Evolutionary conservation across 2,797 vertebrate species (phyloP).

Genomic region (Neosilurus mollespiculum): DNA sequence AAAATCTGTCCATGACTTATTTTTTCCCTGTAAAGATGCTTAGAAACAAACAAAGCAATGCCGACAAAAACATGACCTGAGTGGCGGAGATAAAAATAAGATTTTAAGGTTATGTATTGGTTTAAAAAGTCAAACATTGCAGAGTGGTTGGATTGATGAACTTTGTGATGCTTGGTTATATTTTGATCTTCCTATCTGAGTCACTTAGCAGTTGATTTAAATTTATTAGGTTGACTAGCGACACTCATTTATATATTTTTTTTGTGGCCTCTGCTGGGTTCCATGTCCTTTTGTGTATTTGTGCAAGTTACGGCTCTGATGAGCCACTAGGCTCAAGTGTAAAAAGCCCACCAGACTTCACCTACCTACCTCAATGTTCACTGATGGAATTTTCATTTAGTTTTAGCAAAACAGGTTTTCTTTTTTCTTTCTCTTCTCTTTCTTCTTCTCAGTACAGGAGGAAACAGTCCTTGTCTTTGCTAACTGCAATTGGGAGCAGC

Average conservation of each 20-base stretch:
- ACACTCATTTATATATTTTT: not conserved
- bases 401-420: not conserved
- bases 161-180: not conserved
- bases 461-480: not conserved
- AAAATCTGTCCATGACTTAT: too few relatives aligned
- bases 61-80: too few relatives aligned
- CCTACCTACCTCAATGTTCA: not conserved
- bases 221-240: not conserved
- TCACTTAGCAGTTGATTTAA: not conserved
- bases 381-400: not conserved
- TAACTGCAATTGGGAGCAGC: not conserved
- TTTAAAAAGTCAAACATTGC: not conserved
- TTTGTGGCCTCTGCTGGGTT: not conserved
- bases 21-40: too few relatives aligned
- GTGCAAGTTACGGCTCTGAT: too few relatives aligned
- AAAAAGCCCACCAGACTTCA: not conserved
- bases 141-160: not conserved
- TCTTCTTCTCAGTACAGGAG: not conserved
- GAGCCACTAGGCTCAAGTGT: too few relatives aligned
- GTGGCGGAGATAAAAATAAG: too few relatives aligned
- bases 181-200: not conserved
- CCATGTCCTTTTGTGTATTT: not conserved
- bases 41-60: too few relatives aligned
- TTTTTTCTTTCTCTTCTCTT: not conserved
- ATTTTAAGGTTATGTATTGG: not conserved